Percentiles rank a stretch among this genome's conserved stretches.
Evolutionary conservation across 2,888 invertebrate genomes (phyloP).

Genomic region (Lottia gigantea): DNA sequence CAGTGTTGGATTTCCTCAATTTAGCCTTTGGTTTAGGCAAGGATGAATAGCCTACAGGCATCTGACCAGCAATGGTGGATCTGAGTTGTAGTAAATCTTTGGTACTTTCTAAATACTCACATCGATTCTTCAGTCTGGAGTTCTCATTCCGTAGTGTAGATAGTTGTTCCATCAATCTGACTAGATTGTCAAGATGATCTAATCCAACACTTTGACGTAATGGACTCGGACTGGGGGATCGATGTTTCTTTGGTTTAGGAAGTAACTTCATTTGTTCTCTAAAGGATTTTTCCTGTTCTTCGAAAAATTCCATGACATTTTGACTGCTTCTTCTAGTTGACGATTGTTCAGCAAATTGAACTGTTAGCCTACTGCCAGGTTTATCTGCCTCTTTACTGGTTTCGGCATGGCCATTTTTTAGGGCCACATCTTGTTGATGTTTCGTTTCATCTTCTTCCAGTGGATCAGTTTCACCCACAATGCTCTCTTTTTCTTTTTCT

Average conservation of each 20-base stretch:
- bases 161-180: slow-evolving; percentile 82
- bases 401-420: slow-evolving; percentile 14
- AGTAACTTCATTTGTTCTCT: slow-evolving; percentile 33
- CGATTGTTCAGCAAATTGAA: slow-evolving; percentile 33
- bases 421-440: slow-evolving; percentile 16
- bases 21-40: slow-evolving; percentile 30
- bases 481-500: slow-evolving; percentile 37
- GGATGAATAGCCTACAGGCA: slow-evolving; percentile 37
- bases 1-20: slow-evolving; percentile 21
- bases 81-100: slow-evolving; percentile 71
- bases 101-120: slow-evolving; percentile 80
- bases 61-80: slow-evolving; percentile 41
- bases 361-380: slow-evolving; percentile 32
- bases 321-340: slow-evolving; percentile 42
- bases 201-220: slow-evolving; percentile 70
- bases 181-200: slow-evolving; percentile 83
- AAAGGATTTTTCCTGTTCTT: slow-evolving; percentile 48
- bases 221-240: slow-evolving; percentile 52
- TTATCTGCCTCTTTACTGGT: slow-evolving; percentile 22
- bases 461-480: slow-evolving; percentile 54
- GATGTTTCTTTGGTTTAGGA: slow-evolving; percentile 31
- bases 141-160: slow-evolving; percentile 80
- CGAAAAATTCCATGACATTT: slow-evolving; percentile 56
- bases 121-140: slow-evolving; percentile 75
- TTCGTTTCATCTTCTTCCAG: slow-evolving; percentile 37